These are phyloP conservation scores for Antennarius maculatus DNA, from an alignment of 2,797 vertebrate genomes.

Conservation along the genomic window DNA sequence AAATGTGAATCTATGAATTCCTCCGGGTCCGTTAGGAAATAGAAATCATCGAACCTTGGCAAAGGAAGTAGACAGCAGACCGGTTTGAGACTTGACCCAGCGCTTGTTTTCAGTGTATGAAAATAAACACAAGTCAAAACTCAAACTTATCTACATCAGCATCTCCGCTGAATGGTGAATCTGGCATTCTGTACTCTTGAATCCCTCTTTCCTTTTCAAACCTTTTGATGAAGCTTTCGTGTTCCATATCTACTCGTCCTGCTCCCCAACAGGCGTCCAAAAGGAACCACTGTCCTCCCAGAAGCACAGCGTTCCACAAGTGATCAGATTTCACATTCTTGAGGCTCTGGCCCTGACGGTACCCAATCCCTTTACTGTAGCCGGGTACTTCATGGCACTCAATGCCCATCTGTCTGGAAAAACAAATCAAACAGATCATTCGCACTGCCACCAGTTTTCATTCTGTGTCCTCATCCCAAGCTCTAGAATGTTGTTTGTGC, in stretches of 20 bases:
- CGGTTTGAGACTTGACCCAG: conserved; percentile 33
- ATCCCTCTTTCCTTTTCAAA: conserved; percentile 46
- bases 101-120: conserved; percentile 2
- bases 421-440: conserved; percentile 26
- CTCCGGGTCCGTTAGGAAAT: conserved; percentile 86
- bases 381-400: conserved; percentile 80
- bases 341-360: conserved; percentile 69
- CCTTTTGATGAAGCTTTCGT: conserved; percentile 82
- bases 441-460: background rate
- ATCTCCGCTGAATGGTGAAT: background rate
- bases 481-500: conserved; percentile 4
- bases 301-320: conserved; percentile 83
- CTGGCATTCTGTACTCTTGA: background rate
- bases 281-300: conserved; percentile 83
- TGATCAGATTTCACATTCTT: conserved; percentile 83
- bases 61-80: conserved; percentile 42
- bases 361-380: conserved; percentile 80
- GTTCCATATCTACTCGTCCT: conserved; percentile 80
- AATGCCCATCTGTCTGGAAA: conserved; percentile 80
- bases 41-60: conserved; percentile 85
- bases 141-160: background rate
- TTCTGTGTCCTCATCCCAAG: background rate
- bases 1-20: conserved; percentile 83
- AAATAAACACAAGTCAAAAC: conserved; percentile 4
- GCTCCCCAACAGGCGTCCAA: conserved; percentile 88